These are phyloP conservation scores for Stratiomys singularior DNA, from an alignment of 2,888 invertebrate species.

Conservation along the genomic window DNA sequence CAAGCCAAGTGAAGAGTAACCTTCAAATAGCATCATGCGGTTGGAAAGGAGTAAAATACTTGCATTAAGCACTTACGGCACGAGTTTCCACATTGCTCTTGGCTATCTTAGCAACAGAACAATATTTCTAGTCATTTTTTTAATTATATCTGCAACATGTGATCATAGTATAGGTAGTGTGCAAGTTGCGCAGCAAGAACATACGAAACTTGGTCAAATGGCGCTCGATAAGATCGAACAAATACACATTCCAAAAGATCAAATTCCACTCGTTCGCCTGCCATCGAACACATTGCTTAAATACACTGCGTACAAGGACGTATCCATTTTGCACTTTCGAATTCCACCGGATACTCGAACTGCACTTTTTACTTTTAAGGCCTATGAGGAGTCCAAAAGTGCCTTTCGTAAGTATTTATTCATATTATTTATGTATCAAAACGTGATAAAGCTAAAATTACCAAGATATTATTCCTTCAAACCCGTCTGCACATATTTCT, in stretches of 20 bases:
- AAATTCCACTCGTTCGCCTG: slow-evolving; percentile 63
- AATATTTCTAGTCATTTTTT: slow-evolving; percentile 49
- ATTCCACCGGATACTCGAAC: slow-evolving; percentile 67
- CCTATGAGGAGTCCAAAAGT: slow-evolving; percentile 65
- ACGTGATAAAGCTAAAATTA: neutral
- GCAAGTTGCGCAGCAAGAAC: slow-evolving; percentile 52
- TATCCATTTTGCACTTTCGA: slow-evolving; percentile 70
- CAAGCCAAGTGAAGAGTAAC: no score
- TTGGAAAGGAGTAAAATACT: neutral
- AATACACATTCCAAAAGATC: slow-evolving; percentile 58
- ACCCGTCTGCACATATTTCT: neutral
- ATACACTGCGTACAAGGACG: slow-evolving; percentile 70
- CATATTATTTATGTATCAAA: no score
- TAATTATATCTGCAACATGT: slow-evolving; percentile 46
- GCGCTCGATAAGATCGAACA: slow-evolving; percentile 54
- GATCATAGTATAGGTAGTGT: slow-evolving; percentile 47
- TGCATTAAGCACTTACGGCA: no score
- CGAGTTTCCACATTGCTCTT: neutral
- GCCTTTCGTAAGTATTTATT: slow-evolving; percentile 63
- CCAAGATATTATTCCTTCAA: neutral
- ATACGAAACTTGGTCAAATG: slow-evolving; percentile 47
- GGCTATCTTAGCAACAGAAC: neutral
- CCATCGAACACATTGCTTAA: slow-evolving; percentile 67
- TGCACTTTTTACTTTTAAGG: slow-evolving; percentile 66
- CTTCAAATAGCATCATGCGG: neutral